Conservation (phyloP, 2,113 vertebrate species). For the Prinia subflava region DNA sequence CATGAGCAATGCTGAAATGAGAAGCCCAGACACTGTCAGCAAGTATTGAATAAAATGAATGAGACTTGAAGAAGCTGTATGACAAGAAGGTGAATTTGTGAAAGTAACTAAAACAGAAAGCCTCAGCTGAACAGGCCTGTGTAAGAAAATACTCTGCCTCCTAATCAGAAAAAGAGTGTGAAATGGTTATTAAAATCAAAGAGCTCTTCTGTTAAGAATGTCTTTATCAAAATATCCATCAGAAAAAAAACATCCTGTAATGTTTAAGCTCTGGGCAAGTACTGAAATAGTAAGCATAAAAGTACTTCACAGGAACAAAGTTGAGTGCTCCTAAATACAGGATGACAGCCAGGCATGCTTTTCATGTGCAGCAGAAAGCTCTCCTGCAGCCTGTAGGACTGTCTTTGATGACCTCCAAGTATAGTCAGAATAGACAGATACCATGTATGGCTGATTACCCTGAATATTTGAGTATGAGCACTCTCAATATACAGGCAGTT, state of each 20-base stretch:
- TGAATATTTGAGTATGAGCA: background rate
- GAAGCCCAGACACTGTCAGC: background rate
- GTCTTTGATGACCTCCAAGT: background rate
- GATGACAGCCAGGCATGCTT: background rate
- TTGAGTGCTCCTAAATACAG: background rate
- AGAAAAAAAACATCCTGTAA: background rate
- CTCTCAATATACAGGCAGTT: background rate
- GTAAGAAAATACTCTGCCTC: background rate
- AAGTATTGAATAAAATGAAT: conserved; percentile 1
- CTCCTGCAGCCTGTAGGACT: background rate
- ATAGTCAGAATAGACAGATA: background rate
- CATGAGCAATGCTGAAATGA: background rate
- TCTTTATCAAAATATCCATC: conserved; percentile 29
- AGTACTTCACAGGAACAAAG: background rate
- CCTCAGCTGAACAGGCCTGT: background rate
- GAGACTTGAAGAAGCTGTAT: background rate
- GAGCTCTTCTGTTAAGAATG: background rate
- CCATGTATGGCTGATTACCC: background rate
- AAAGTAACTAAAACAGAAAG: conserved; percentile 28
- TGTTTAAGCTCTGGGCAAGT: background rate
- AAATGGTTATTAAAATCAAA: conserved; percentile 31
- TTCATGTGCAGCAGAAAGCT: background rate
- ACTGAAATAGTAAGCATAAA: background rate
- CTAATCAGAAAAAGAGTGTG: background rate
- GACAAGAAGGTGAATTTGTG: conserved; percentile 14